Evolutionary conservation across 2,888 invertebrate genomes (phyloP).

Genomic region (Listrodromus nycthemerus): DNA sequence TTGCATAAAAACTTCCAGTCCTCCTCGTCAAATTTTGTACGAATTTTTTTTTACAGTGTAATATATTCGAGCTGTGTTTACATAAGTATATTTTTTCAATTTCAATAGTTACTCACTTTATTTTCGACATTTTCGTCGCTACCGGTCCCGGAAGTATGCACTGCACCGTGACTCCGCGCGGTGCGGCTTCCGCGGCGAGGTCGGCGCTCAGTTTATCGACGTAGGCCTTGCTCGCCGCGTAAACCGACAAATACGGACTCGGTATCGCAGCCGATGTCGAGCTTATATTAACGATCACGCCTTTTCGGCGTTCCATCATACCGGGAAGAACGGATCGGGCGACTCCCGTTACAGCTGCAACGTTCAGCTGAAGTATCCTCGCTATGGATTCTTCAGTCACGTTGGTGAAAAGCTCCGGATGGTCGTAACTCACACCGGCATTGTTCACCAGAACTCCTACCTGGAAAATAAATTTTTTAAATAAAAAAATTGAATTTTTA

Average conservation of each 20-base stretch:
- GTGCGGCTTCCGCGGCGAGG: slow-evolving; percentile 90
- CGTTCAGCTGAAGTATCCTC: slow-evolving; percentile 84
- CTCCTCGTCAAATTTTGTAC: too few species aligned
- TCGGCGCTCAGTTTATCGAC: slow-evolving; percentile 93
- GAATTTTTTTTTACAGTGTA: too few species aligned
- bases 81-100: background rate
- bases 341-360: slow-evolving; percentile 86
- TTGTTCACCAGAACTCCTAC: slow-evolving; percentile 87
- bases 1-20: too few species aligned
- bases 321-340: slow-evolving; percentile 90
- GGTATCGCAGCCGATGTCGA: slow-evolving; percentile 93
- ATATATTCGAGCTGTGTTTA: background rate
- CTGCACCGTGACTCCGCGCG: slow-evolving; percentile 91
- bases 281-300: slow-evolving; percentile 95
- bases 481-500: background rate
- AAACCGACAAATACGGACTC: slow-evolving; percentile 93
- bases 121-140: slow-evolving; percentile 96
- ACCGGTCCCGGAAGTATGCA: slow-evolving; percentile 95
- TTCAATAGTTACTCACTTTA: slow-evolving; percentile 82
- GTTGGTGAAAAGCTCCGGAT: slow-evolving; percentile 86
- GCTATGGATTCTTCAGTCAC: slow-evolving; percentile 81
- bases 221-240: slow-evolving; percentile 95
- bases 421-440: slow-evolving; percentile 88
- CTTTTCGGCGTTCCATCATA: slow-evolving; percentile 92
- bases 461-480: slow-evolving; percentile 67